A percentile compares a stretch with the other conserved stretches of the same genome.
Evolutionary conservation across 2,888 invertebrate species (phyloP).

Genomic region (Trisateles emortualis): DNA sequence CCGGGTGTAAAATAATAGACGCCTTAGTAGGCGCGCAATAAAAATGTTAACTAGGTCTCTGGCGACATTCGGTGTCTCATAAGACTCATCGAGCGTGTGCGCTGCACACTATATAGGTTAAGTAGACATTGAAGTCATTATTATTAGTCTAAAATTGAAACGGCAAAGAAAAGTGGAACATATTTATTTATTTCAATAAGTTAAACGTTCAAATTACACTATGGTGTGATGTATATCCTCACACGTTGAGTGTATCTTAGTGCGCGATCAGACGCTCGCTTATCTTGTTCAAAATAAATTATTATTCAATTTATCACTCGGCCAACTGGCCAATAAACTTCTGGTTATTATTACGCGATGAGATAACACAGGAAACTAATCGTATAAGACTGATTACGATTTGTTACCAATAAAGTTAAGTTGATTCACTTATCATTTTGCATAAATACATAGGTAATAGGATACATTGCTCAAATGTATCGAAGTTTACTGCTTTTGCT

Average conservation of each 20-base stretch:
- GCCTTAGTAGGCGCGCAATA: too few relatives aligned
- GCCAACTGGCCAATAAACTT: slow-evolving; percentile 77
- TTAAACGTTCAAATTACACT: slow-evolving; percentile 20
- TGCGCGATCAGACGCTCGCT: slow-evolving; percentile 63
- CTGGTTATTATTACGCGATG: slow-evolving; percentile 78
- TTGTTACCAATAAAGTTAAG: slow-evolving; percentile 25
- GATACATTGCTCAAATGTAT: too few relatives aligned
- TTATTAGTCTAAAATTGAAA: too few relatives aligned
- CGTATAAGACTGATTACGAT: slow-evolving; percentile 56
- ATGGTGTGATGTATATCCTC: slow-evolving; percentile 50
- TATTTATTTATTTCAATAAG: slow-evolving; percentile 3
- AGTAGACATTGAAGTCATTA: too few relatives aligned
- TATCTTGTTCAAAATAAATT: slow-evolving; percentile 81
- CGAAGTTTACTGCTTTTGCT: too few relatives aligned
- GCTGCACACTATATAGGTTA: too few relatives aligned
- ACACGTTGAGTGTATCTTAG: slow-evolving; percentile 72
- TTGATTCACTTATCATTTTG: slow-evolving; percentile 14
- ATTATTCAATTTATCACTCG: slow-evolving; percentile 84
- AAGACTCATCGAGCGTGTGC: too few relatives aligned
- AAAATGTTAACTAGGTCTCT: too few relatives aligned
- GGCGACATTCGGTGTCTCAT: too few relatives aligned
- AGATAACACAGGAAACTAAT: slow-evolving; percentile 73
- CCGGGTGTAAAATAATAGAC: too few relatives aligned
- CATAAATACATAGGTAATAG: slow-evolving; percentile 8
- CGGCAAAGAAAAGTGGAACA: too few relatives aligned